A percentile compares a stretch with the other conserved stretches of the same genome.
These are phyloP conservation scores for Drosophila bipectinata DNA, from an alignment of 1,140 invertebrate genomes.

Conservation along the genomic window DNA sequence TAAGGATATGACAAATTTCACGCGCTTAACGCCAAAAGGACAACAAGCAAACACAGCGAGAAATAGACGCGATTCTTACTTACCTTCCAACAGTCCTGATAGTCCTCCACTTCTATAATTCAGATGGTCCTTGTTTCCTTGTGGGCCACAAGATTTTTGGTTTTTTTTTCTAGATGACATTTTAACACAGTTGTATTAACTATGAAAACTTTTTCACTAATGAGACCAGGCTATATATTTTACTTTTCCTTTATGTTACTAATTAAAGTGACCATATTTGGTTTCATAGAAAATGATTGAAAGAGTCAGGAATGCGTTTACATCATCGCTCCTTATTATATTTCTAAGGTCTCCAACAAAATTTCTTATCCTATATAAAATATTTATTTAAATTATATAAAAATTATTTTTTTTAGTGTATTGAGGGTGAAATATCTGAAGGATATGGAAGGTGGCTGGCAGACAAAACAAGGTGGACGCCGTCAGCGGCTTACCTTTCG, in stretches of 20 bases:
- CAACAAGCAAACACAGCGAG: slow-evolving; percentile 25
- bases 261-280: no score
- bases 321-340: no score
- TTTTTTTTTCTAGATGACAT: neutral
- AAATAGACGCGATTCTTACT: neutral
- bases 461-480: slow-evolving; percentile 58
- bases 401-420: slow-evolving; percentile 5
- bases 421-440: neutral
- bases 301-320: no score
- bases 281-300: no score
- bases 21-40: slow-evolving; percentile 49
- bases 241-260: no score
- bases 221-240: no score
- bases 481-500: slow-evolving; percentile 70
- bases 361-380: no score
- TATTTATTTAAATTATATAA: no score
- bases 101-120: no score
- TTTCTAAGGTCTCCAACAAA: no score
- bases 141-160: neutral
- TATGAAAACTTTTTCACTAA: neutral
- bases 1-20: slow-evolving; percentile 82
- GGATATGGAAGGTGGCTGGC: slow-evolving; percentile 2
- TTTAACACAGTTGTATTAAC: no score
- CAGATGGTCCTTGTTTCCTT: neutral
- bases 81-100: no score